phyloP scores from a whole-genome alignment of 2,888 invertebrate genomes.

The Chaitophorus viminalis region DNA sequence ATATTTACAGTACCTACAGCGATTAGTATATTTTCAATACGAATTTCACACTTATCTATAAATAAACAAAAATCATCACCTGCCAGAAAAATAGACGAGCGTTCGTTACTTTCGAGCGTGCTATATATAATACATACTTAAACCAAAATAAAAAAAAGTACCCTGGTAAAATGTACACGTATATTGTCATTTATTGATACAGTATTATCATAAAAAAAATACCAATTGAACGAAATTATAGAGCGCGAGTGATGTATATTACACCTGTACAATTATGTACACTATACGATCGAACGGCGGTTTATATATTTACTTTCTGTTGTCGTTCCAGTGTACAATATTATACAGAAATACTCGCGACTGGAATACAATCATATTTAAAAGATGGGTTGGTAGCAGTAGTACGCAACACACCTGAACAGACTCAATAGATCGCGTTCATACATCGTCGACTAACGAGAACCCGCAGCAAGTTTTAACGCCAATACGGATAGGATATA shows the following conservation, averaged over 20 bases:
- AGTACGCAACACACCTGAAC: no score
- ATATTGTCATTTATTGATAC: no score
- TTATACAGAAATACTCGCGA: not conserved
- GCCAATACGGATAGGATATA: not conserved
- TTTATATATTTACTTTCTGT: not conserved
- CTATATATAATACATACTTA: not conserved
- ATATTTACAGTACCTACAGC: not conserved
- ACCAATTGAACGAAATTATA: no score
- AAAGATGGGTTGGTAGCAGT: not conserved
- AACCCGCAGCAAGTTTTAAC: not conserved
- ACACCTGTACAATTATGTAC: no score
- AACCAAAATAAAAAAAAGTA: not conserved
- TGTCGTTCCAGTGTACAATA: not conserved
- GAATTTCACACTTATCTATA: constrained; percentile 2
- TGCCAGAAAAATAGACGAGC: not conserved
- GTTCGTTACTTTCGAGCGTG: not conserved
- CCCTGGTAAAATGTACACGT: no score
- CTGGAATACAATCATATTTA: not conserved
- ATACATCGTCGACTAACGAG: not conserved
- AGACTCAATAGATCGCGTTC: no score
- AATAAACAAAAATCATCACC: constrained; percentile 23
- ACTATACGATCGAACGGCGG: not conserved
- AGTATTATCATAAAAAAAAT: not conserved
- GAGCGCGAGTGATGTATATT: no score
- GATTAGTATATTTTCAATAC: not conserved